phyloP scores from a whole-genome alignment of 2,888 invertebrate genomes.

The Lordiphosa andalusiaca region DNA sequence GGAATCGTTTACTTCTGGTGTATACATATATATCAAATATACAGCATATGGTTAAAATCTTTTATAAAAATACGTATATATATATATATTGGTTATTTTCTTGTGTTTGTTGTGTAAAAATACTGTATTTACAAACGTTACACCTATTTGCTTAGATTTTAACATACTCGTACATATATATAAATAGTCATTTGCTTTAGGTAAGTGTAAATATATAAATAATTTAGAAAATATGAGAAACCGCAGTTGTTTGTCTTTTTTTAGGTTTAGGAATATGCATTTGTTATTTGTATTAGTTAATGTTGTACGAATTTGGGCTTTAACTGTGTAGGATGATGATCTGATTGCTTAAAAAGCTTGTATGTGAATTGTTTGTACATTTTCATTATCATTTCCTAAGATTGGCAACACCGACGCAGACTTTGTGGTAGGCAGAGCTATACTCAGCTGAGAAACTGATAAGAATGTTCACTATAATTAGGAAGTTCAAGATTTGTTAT shows the following conservation, averaged over 20 bases:
- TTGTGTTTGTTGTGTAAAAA: slow-evolving; percentile 58
- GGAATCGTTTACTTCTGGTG: slow-evolving; percentile 58
- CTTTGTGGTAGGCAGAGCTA: slow-evolving; percentile 42
- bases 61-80: slow-evolving; percentile 65
- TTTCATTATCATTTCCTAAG: slow-evolving; percentile 25
- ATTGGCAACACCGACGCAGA: slow-evolving; percentile 19
- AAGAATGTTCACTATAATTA: background rate
- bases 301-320: slow-evolving; percentile 55
- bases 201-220: slow-evolving; percentile 43
- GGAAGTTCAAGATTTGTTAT: slow-evolving; percentile 6
- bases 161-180: slow-evolving; percentile 52
- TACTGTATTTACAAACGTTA: slow-evolving; percentile 70
- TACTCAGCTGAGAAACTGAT: slow-evolving; percentile 10
- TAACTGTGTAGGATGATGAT: too few species aligned
- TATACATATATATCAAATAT: slow-evolving; percentile 52
- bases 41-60: slow-evolving; percentile 51
- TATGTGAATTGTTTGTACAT: slow-evolving; percentile 36
- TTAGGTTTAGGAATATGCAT: slow-evolving; percentile 58
- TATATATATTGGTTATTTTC: slow-evolving; percentile 37
- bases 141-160: slow-evolving; percentile 57
- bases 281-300: slow-evolving; percentile 57
- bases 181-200: slow-evolving; percentile 67
- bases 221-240: slow-evolving; percentile 75
- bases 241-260: slow-evolving; percentile 59
- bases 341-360: slow-evolving; percentile 17